phyloP scores from a whole-genome alignment of 2,113 vertebrate species.

The Leptobrachium leishanense region DNA sequence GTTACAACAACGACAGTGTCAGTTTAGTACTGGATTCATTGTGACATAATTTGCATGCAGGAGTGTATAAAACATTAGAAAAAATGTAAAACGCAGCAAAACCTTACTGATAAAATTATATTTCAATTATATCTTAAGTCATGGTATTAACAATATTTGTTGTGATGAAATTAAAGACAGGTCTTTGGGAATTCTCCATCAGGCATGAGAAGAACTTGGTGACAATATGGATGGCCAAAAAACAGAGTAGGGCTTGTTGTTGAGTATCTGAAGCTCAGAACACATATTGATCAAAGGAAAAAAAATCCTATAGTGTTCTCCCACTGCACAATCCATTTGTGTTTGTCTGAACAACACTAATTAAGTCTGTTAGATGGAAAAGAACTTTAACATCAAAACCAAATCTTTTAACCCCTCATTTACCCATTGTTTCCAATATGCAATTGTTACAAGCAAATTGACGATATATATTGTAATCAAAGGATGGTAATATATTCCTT shows the following conservation, averaged over 20 bases:
- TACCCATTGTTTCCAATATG: neutral
- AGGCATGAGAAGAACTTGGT: neutral
- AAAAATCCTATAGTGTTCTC: constrained; percentile 39
- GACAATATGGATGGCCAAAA: neutral
- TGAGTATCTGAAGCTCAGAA: constrained; percentile 39
- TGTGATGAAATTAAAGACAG: neutral
- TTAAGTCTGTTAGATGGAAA: constrained; percentile 68
- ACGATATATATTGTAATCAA: too few relatives aligned
- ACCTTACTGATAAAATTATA: too few relatives aligned
- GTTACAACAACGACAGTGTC: too few relatives aligned
- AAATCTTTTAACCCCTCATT: constrained; percentile 32
- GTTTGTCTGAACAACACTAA: constrained; percentile 64
- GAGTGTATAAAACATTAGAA: too few relatives aligned
- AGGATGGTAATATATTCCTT: too few relatives aligned
- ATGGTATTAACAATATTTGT: neutral
- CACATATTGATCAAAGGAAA: constrained; percentile 50
- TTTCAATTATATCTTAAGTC: too few relatives aligned
- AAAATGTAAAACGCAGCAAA: too few relatives aligned
- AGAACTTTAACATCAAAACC: constrained; percentile 61
- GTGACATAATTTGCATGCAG: too few relatives aligned
- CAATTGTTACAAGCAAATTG: neutral
- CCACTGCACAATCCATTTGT: constrained; percentile 65
- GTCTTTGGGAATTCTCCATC: neutral
- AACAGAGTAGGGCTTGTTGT: neutral
- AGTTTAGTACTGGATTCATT: too few relatives aligned